phyloP scores from a whole-genome alignment of 2,113 vertebrate genomes.

The Climacteris rufus region DNA sequence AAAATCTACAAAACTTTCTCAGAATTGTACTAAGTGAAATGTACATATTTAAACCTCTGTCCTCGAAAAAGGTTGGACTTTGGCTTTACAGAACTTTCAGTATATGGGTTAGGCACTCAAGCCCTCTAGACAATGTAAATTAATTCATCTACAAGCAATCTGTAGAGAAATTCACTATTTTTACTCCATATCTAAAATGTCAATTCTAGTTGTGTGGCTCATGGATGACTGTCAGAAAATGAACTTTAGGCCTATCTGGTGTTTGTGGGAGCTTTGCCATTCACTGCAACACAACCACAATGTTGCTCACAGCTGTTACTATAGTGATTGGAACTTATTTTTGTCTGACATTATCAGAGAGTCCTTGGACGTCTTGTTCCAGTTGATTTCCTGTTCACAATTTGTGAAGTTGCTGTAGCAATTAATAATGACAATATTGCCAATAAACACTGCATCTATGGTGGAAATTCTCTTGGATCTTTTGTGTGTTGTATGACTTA shows the following conservation, averaged over 20 bases:
- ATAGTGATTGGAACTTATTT: conserved; percentile 19
- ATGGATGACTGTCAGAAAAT: background rate
- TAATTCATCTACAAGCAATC: background rate
- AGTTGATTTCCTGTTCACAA: conserved; percentile 11
- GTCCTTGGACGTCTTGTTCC: conserved; percentile 36
- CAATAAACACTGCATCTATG: background rate
- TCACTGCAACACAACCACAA: background rate
- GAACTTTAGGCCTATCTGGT: background rate
- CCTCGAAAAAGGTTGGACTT: background rate
- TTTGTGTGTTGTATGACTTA: background rate
- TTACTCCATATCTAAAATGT: background rate
- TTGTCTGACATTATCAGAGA: conserved; percentile 9
- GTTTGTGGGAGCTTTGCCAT: background rate
- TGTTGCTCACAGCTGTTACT: conserved; percentile 2
- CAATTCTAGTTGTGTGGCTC: background rate
- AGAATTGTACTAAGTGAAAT: background rate
- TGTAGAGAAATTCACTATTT: background rate
- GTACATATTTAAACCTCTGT: background rate
- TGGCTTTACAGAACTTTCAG: background rate
- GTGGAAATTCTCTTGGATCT: background rate
- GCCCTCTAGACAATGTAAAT: background rate
- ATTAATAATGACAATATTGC: conserved; percentile 9
- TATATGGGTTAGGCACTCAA: background rate
- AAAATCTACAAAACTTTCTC: background rate
- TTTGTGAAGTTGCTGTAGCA: background rate